Percentiles rank a stretch among this genome's conserved stretches.
Evolutionary conservation across 2,888 invertebrate species (phyloP).

Genomic region (Drosophila melanosoma): DNA sequence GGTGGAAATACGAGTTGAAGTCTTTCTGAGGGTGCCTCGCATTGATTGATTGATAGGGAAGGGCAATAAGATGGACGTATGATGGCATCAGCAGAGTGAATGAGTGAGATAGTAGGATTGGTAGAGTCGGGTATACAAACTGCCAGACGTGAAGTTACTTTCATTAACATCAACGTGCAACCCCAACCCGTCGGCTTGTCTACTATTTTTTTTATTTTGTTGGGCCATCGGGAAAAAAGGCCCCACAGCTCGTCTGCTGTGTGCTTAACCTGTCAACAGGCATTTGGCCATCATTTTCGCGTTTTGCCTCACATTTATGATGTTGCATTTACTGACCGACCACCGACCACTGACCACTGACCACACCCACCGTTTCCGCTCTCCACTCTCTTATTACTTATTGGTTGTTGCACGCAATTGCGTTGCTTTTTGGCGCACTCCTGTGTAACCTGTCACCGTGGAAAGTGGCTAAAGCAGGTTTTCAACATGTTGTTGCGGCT

Average conservation of each 20-base stretch:
- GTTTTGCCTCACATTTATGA: conserved; percentile 46
- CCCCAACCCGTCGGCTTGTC: not conserved
- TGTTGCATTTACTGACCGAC: conserved; percentile 53
- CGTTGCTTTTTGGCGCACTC: conserved; percentile 50
- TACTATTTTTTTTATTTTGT: not conserved
- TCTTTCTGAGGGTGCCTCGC: not conserved
- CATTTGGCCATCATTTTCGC: conserved; percentile 43
- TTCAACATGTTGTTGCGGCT: not conserved
- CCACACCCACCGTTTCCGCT: not conserved
- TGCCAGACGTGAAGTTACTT: conserved; percentile 9
- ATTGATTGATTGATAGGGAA: conserved; percentile 27
- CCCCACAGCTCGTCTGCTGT: conserved; percentile 5
- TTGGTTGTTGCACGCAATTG: conserved; percentile 52
- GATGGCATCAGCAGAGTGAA: not conserved
- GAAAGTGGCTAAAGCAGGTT: not conserved
- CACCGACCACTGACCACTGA: not conserved
- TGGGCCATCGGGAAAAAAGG: not conserved
- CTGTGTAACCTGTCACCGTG: conserved; percentile 9
- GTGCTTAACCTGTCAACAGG: conserved; percentile 49
- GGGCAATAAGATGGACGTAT: not conserved
- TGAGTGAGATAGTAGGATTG: not conserved
- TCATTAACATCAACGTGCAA: conserved; percentile 35
- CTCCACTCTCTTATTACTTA: not conserved
- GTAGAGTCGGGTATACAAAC: not conserved
- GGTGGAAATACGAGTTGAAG: not conserved